Percentiles rank a stretch among this genome's conserved stretches.
phyloP scores from a whole-genome alignment of 53 echinoderm and acorn worm genomes.

The Crossaster papposus region DNA sequence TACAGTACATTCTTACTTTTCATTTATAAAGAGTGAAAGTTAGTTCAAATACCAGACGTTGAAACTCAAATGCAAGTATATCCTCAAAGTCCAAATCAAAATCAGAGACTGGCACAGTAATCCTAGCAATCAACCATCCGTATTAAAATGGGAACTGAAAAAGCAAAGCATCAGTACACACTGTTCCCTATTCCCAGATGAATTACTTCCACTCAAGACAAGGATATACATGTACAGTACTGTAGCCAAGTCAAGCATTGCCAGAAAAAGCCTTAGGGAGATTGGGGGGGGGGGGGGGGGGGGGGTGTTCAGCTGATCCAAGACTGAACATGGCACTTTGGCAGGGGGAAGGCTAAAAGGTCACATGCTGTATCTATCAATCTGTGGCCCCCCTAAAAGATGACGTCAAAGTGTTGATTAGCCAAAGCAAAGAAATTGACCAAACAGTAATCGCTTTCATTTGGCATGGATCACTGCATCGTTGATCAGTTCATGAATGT shows the following conservation, averaged over 20 bases:
- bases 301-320: not conserved
- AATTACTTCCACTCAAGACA: slow-evolving; percentile 8
- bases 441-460: not conserved
- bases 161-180: not conserved
- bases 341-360: not conserved
- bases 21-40: not conserved
- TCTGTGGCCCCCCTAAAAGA: not conserved
- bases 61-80: not conserved
- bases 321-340: not conserved
- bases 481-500: not conserved
- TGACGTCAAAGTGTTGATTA: slow-evolving; percentile 5
- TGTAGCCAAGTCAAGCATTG: not conserved
- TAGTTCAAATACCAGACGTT: not conserved
- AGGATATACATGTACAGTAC: no score
- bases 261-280: not conserved
- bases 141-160: not conserved
- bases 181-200: slow-evolving; percentile 1
- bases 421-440: not conserved
- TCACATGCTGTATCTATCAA: not conserved
- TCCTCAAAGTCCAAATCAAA: not conserved
- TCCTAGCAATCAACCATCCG: not conserved
- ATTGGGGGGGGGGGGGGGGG: not conserved
- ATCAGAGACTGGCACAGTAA: not conserved
- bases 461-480: not conserved
- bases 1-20: not conserved